Base-by-base conservation (phyloP, 2,113 vertebrate genomes). In the sheep (Ovis aries) region DNA sequence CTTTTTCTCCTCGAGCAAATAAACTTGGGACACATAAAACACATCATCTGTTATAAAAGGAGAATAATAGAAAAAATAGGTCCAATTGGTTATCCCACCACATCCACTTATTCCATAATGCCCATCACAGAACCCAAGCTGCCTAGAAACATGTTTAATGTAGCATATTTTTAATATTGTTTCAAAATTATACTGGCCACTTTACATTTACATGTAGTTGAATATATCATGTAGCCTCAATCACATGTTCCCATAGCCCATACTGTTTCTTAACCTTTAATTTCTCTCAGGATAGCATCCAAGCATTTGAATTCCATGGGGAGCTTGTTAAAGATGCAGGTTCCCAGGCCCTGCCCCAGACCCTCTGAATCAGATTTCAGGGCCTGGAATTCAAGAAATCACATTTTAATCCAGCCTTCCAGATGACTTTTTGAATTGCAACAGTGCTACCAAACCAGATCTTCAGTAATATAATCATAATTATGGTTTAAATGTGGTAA, bases 1-100 rank as follows among this genome's bases (percentile, higher is more conserved):
- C 96, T 96, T 97, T 98, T 98, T 81, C 91, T 95, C 92, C 93
- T 71, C 77, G 94, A 98, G 88, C 14, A 98, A 97, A 98, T 98
- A 97, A 98, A 96, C 31, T 91, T 74, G 97, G 95, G 96, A 94
- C 50, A 94, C 5, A 36, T 94, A 27, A 93, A 77, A 93, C 19
- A 45, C 15, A 71, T 19, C 55, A 31, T 53, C 52, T 59, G 33
- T 86, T 67, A 93, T 78, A 52, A 88, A 17, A 78, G 29, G 78
- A 74, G 53, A 88, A n/a, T 74, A 74, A 50, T 6, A 53, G n/a
- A 74, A 52, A 60, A 88, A 74, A 80, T 80, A 40, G 12, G 52
- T 86, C 25, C 33, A 50, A 45, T 21, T 40, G 6, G 62, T 60
- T 43, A 17, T 45, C 25, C 43, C 8, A 36, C 12, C 1, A 19